These are phyloP conservation scores for Lepetodrilus schrolli DNA, from an alignment of 2,888 invertebrate genomes.

Conservation along the genomic window DNA sequence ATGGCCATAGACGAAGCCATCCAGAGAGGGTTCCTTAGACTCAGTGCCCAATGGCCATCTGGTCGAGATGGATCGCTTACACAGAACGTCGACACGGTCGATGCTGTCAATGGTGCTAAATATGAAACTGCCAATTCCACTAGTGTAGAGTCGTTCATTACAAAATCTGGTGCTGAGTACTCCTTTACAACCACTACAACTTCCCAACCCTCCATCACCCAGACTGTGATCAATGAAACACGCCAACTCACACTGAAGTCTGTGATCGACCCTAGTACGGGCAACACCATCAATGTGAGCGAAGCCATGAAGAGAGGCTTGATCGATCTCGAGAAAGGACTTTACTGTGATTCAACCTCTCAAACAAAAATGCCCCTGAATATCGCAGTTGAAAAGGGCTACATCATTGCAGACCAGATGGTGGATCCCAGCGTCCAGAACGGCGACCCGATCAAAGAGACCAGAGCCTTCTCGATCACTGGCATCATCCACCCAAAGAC, in stretches of 20 bases:
- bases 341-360: conserved; percentile 82
- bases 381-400: conserved; percentile 86
- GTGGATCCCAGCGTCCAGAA: conserved; percentile 83
- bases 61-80: conserved; percentile 34
- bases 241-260: conserved; percentile 65
- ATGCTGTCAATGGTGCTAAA: conserved; percentile 30
- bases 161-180: conserved; percentile 52
- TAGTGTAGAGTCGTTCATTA: conserved; percentile 53
- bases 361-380: conserved; percentile 86
- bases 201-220: conserved; percentile 59
- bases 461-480: conserved; percentile 86
- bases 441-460: conserved; percentile 76
- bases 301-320: conserved; percentile 90
- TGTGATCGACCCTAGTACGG: conserved; percentile 75
- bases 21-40: conserved; percentile 56
- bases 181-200: conserved; percentile 66
- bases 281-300: conserved; percentile 73
- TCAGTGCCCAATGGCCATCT: conserved; percentile 63
- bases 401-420: conserved; percentile 88
- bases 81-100: conserved; percentile 30
- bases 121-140: conserved; percentile 43
- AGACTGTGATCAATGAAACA: conserved; percentile 66
- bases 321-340: conserved; percentile 83
- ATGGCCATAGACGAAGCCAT: conserved; percentile 89
- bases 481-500: conserved; percentile 91